A percentile compares a stretch with the other conserved stretches of the same genome.
Evolutionary conservation across 2,888 invertebrate species (phyloP).

Genomic region (Morpho helenor): DNA sequence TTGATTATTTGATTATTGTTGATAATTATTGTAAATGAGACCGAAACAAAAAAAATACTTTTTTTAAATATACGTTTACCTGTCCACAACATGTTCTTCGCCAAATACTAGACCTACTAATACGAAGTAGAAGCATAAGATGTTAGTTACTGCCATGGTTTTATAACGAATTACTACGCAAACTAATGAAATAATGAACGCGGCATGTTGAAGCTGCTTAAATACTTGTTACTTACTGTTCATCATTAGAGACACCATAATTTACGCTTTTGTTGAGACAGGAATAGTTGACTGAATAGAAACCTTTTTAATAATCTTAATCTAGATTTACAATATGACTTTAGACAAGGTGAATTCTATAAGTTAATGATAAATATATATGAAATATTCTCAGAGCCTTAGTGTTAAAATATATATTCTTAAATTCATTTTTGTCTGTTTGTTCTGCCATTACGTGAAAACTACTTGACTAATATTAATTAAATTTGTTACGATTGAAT

Average conservation of each 20-base stretch:
- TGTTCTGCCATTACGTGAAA: neutral
- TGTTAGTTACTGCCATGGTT: slow-evolving; percentile 4
- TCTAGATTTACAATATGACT: too few species aligned
- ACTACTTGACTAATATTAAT: too few species aligned
- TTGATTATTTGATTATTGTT: neutral
- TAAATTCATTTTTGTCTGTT: too few species aligned
- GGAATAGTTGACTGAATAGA: too few species aligned
- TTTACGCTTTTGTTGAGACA: too few species aligned
- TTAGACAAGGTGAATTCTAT: too few species aligned
- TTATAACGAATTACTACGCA: neutral
- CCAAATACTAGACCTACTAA: slow-evolving; percentile 11
- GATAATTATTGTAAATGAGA: neutral
- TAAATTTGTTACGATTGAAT: too few species aligned
- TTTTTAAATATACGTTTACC: slow-evolving; percentile 2
- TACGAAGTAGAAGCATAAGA: slow-evolving; percentile 7
- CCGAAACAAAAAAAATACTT: neutral
- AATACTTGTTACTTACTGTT: slow-evolving; percentile 10
- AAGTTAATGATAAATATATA: too few species aligned
- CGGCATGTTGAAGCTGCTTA: slow-evolving; percentile 10
- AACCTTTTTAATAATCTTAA: too few species aligned
- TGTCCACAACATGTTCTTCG: slow-evolving; percentile 11
- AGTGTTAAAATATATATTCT: too few species aligned
- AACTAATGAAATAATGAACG: slow-evolving; percentile 6
- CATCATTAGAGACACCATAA: slow-evolving; percentile 1
- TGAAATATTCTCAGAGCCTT: too few species aligned